Percentiles rank a stretch among this genome's conserved stretches.
Conservation (phyloP, 2,888 invertebrate species). For the Amphipyra tragopoginis region DNA sequence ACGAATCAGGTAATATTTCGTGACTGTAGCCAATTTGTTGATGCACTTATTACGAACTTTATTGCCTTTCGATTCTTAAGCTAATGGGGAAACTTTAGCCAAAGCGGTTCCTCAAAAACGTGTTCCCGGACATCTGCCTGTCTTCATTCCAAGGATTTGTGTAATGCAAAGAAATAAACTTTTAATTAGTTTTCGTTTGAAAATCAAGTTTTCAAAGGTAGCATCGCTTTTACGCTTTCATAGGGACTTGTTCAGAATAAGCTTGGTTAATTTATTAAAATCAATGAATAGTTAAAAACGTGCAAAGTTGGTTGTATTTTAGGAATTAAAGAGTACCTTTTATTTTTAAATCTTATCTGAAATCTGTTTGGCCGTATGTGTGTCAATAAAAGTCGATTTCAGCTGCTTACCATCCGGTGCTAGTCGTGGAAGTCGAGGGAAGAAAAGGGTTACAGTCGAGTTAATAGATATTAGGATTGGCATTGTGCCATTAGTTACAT, state of each 20-base stretch:
- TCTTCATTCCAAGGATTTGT: conserved; percentile 38
- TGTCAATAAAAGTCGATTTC: conserved; percentile 46
- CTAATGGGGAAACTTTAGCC: conserved; percentile 46
- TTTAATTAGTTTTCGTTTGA: conserved; percentile 52
- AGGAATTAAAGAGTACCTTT: conserved; percentile 29
- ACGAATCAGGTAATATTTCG: background rate
- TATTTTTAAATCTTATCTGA: background rate
- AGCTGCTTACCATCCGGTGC: conserved; percentile 24
- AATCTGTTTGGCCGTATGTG: conserved; percentile 24
- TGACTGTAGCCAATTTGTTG: conserved; percentile 22
- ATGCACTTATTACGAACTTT: conserved; percentile 28
- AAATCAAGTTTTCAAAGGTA: no score
- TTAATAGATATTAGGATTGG: conserved; percentile 39
- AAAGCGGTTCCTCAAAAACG: conserved; percentile 46
- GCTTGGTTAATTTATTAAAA: conserved; percentile 1
- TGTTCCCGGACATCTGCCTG: conserved; percentile 36
- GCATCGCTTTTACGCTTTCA: no score
- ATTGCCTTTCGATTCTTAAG: conserved; percentile 36
- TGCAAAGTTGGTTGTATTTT: no score
- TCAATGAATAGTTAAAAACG: no score
- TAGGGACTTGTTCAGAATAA: background rate
- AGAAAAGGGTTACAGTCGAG: conserved; percentile 15
- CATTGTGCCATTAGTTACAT: conserved; percentile 19
- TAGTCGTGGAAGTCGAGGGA: conserved; percentile 23
- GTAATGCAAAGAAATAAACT: conserved; percentile 50